These are phyloP conservation scores for Cyprinus carpio DNA, from an alignment of 2,113 vertebrate genomes.

Conservation along the genomic window DNA sequence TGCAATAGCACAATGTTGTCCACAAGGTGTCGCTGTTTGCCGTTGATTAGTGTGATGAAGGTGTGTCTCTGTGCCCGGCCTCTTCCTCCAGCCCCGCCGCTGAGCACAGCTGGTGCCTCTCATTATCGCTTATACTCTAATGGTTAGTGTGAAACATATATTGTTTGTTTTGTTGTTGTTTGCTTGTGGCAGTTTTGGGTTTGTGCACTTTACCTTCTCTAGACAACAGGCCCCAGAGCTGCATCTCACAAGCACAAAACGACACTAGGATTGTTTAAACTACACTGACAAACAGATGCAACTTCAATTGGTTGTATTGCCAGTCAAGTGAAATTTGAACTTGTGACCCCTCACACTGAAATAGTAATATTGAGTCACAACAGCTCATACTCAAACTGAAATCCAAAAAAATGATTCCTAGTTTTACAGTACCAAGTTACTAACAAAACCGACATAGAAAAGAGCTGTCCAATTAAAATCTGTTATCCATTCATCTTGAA, in stretches of 20 bases:
- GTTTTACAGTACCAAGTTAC: slow-evolving; percentile 15
- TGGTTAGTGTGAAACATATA: not conserved
- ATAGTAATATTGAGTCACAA: not conserved
- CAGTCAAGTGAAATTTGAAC: not conserved
- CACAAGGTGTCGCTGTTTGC: slow-evolving; percentile 52
- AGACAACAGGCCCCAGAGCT: slow-evolving; percentile 41
- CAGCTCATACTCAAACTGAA: not conserved
- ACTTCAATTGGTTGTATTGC: not conserved
- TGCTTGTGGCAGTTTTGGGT: not conserved
- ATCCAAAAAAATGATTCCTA: not conserved
- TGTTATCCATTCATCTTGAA: not conserved
- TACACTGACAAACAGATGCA: not conserved
- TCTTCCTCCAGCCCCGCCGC: not conserved
- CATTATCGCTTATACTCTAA: slow-evolving; percentile 15
- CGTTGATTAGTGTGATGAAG: slow-evolving; percentile 35
- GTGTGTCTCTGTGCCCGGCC: slow-evolving; percentile 33
- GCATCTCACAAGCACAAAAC: slow-evolving; percentile 23
- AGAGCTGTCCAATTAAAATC: slow-evolving; percentile 39
- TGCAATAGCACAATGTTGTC: slow-evolving; percentile 47
- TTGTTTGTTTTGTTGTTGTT: slow-evolving; percentile 1
- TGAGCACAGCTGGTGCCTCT: slow-evolving; percentile 37
- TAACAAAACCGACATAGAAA: slow-evolving; percentile 7
- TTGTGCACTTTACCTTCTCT: slow-evolving; percentile 46
- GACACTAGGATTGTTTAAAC: not conserved
- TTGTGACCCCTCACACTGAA: not conserved